Base-by-base conservation (phyloP, 2,113 vertebrate species). In the Apeltes quadracus region DNA sequence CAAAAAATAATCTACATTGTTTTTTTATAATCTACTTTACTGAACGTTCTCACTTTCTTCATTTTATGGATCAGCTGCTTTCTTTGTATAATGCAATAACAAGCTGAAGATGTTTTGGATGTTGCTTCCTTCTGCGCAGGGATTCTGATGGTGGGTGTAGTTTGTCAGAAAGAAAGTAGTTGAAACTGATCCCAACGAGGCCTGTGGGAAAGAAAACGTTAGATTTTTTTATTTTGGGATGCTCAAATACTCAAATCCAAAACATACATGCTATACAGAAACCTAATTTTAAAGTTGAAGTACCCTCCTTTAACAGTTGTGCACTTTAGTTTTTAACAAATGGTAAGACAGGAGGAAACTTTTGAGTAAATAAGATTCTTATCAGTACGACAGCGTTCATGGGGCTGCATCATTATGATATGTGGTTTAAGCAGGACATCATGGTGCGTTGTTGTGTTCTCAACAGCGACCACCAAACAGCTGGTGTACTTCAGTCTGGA, bases 401-500 rank as follows among this genome's bases (percentile, higher is more conserved):
- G 41, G 41, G 41, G 16, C 16, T 43, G 15, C 16, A 4, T 43
- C 41, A 4, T 16, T 4, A 43, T 18, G 41, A 43, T 43, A 14
- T 1, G n/a, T 50, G 34, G 13, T 38, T 38, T 20, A 5, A 9
- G 27, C 12, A 8, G 3, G 10, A 9, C 53, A 29, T 11, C 23
- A 7, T 63, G 25, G 46, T 61, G 34, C 57, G 1, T 79, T 32
- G 57, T 20, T 58, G 20, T 73, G 22, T 44, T 70, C 57, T 51
- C 46, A 13, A 5, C 81, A 98, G 97, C 96, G 32, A 88, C 84
- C 34, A 95, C 92, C 51, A 96, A 95, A 85, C 87, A 92, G 12
- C 85, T 99, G 91, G 92, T 93, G 39, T 98, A 96, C 89, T 98
- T 98, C 92, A 94, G 94, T 81, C 95, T 95, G 15, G 95, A 97